phyloP scores from a whole-genome alignment of 2,797 vertebrate genomes.

The Martes flavigula region DNA sequence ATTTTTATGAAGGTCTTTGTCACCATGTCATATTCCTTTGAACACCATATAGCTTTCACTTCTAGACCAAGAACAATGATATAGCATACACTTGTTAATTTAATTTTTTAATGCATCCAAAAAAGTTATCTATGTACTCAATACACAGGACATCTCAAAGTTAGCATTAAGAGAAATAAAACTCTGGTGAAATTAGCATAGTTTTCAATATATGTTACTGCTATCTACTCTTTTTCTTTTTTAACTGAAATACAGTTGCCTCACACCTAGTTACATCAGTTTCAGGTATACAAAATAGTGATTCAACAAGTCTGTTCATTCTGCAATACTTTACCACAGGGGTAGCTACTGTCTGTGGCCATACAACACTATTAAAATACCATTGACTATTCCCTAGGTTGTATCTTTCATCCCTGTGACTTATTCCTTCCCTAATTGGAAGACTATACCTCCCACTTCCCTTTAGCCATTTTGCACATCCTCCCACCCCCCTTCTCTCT shows the following conservation, averaged over 20 bases:
- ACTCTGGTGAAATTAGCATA: not conserved
- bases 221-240: not conserved
- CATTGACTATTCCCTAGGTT: not conserved
- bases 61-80: not conserved
- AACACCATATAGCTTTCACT: not conserved
- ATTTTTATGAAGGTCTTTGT: not conserved
- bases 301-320: not conserved
- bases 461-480: not conserved
- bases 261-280: not conserved
- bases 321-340: not conserved
- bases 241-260: not conserved
- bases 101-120: not conserved
- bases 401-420: not conserved
- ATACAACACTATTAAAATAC: not conserved
- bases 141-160: not conserved
- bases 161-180: not conserved
- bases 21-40: not conserved
- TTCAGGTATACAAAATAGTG: not conserved
- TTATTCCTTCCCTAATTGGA: not conserved
- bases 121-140: not conserved
- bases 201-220: not conserved
- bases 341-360: not conserved
- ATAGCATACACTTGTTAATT: not conserved
- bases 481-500: not conserved
- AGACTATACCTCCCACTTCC: not conserved